Base-by-base conservation (phyloP, 1,140 invertebrate genomes). In the Ptiloglossa arizonensis region DNA sequence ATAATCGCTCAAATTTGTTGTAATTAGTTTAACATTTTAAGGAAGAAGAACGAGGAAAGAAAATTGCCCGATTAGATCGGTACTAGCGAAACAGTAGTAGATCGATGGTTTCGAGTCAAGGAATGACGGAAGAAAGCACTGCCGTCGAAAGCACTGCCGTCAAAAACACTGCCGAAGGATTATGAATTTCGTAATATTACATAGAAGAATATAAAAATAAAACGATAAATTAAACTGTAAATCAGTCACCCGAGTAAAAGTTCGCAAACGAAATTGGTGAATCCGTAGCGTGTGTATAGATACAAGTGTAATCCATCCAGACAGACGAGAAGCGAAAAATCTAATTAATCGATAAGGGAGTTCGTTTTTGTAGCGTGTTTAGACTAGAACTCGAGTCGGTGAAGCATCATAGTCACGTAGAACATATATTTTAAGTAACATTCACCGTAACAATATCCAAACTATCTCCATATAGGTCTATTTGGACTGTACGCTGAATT, bases 231-330 rank as follows among this genome's bases (percentile, higher is more conserved):
- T 17, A 27, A 46, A 29, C 9, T 29, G 13, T 32, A 41, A 69
- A 60, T 17, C 11, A 27, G 35, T n/a, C 15, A 11, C 27, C 35
- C 41, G 63, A 54, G 56, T 60, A 8, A 70, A 63, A n/a, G 29
- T 63, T 71, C 22, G 59, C 35, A 60, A 70, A 66, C 50, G 62
- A 74, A 57, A 60, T 62, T 41, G 48, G 19, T 66, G 13, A 50
- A 68, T 57, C 41, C 29, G 63, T 75, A 68, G 35, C 29, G 17
- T 44, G 17, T 44, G 52, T 75, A 19, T 75, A 68, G 24, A 41
- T 48, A 22, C 54, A 35, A 70, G 24, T 82, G 81, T 74, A 88
- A 79, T 89, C 88, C 88, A 88, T 89, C 88, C 87, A 87, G 70
- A 69, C 75, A 81, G 81, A 69, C 73, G 73, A 87, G 74, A 60